Evolutionary conservation across 2,888 invertebrate species (phyloP), one percentile per base, ranked within the genome.

Genomic region (Sipunculus nudus): DNA sequence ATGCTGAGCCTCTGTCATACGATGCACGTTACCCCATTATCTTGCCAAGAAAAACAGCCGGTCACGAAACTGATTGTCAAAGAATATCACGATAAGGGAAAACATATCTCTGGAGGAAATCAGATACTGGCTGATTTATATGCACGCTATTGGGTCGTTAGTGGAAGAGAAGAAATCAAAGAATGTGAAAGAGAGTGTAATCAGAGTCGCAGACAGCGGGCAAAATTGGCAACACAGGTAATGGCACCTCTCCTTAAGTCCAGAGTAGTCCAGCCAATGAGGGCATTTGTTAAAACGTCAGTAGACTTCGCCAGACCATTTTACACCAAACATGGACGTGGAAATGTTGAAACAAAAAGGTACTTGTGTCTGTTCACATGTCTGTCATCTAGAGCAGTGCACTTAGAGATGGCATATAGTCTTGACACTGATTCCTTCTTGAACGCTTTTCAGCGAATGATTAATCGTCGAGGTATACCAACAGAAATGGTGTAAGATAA

Each of bases 221-320:
- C 38, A 10, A 50, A 50, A 35, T 5, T 10, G 16, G 23, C 38
- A 5, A 35, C 8, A 13, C 50, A 50, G 23, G 8, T 50, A 13
- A 50, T 50, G 50, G 50, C 38, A 25, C 35, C 35, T 8, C 23
- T 50, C 6, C 50, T 38, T 8, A 50, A 31, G 8, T 35, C 13
- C 8, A 10, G 38, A n/a, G 10, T 23, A 10, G 5, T 6, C 10
- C 6, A 8, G 6, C 8, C 50, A 10, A 10, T 50, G 6, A 13
- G 23, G 35, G 57, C 52, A 13, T 57, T 57, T 28, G 26, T 26
- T 19, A 19, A 25, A 31, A 23, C 29, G 28, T 19, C 35, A 35
- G 35, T 57, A 4, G 57, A 57, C 19, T 57, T 38, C 40, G 40
- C 29, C 3, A 53, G 57, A 25, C 57, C 57, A 16, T 57, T 57